A percentile compares a stretch with the other conserved stretches of the same genome.
These are phyloP conservation scores for Drosophila mulleri DNA, from an alignment of 2,888 invertebrate species.

Conservation along the genomic window DNA sequence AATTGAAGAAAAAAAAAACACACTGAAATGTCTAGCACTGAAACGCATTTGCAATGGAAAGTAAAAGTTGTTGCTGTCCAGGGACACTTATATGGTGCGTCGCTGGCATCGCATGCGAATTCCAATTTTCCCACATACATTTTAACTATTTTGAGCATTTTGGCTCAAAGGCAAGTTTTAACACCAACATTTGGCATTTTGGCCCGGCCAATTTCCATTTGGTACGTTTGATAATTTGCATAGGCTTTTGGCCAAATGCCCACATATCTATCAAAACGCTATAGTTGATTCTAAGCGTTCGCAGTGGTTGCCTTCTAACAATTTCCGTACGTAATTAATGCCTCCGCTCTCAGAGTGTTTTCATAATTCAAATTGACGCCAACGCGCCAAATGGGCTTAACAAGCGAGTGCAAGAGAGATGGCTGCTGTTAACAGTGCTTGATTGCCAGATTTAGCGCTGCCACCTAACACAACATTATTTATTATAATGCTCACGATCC, in stretches of 20 bases:
- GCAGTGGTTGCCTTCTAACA: conserved; percentile 47
- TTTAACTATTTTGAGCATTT: conserved; percentile 46
- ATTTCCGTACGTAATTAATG: conserved; percentile 74
- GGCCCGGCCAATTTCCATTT: conserved; percentile 50
- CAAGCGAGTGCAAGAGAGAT: conserved; percentile 43
- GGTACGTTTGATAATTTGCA: conserved; percentile 61
- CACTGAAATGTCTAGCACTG: conserved; percentile 22
- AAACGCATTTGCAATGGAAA: conserved; percentile 70
- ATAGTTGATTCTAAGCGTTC: conserved; percentile 56
- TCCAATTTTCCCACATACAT: conserved; percentile 78
- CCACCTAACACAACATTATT: conserved; percentile 35
- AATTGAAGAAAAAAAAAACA: background rate
- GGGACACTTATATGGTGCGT: conserved; percentile 71
- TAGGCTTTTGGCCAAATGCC: conserved; percentile 67
- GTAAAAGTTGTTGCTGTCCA: conserved; percentile 76
- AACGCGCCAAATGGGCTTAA: conserved; percentile 65
- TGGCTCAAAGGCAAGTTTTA: conserved; percentile 57
- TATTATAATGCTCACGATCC: background rate
- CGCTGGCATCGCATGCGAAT: conserved; percentile 64
- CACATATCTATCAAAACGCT: conserved; percentile 46
- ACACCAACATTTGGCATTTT: conserved; percentile 72
- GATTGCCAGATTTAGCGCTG: conserved; percentile 32
- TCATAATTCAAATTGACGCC: conserved; percentile 72
- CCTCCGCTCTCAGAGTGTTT: conserved; percentile 33
- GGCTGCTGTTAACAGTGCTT: conserved; percentile 27